Conservation (phyloP, 30 jellyfish, hydroid and myxozoan species). For the Hydractinia echinata region DNA sequence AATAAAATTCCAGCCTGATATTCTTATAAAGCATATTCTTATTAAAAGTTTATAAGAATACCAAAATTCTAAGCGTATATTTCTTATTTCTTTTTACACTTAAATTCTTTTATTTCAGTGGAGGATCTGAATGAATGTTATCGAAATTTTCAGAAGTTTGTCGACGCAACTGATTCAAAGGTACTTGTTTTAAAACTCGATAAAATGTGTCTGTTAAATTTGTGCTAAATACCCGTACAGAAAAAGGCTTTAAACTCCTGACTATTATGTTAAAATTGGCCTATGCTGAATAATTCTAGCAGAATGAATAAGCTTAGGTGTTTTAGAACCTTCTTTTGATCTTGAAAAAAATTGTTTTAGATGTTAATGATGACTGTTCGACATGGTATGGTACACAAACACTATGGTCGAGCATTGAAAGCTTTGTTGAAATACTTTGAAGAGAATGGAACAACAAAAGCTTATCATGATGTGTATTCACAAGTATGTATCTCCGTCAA, state of each 20-base stretch:
- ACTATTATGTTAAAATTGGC: not conserved
- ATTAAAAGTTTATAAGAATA: too few relatives aligned
- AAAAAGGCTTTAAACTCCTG: not conserved
- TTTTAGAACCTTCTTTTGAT: too few relatives aligned
- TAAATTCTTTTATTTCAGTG: constrained; percentile 19
- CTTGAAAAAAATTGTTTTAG: not conserved
- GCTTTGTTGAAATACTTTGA: constrained; percentile 52
- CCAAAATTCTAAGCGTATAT: too few relatives aligned
- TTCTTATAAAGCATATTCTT: too few relatives aligned
- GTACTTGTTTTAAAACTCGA: constrained; percentile 6
- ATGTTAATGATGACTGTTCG: constrained; percentile 40
- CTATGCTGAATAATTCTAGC: not conserved
- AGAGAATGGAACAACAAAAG: constrained; percentile 31
- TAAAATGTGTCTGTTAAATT: not conserved
- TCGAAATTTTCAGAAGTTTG: constrained; percentile 45
- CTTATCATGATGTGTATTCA: constrained; percentile 33
- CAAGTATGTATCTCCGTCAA: constrained; percentile 36
- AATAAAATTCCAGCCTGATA: too few relatives aligned
- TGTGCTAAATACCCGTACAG: not conserved
- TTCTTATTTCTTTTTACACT: too few relatives aligned
- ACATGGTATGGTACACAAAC: constrained; percentile 50
- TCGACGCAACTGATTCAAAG: constrained; percentile 58
- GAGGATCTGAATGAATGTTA: constrained; percentile 42
- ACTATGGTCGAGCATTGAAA: constrained; percentile 71
- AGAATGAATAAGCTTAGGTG: too few relatives aligned